These are phyloP conservation scores for Panthera tigris DNA, from an alignment of 2,113 vertebrate species.

Conservation along the genomic window DNA sequence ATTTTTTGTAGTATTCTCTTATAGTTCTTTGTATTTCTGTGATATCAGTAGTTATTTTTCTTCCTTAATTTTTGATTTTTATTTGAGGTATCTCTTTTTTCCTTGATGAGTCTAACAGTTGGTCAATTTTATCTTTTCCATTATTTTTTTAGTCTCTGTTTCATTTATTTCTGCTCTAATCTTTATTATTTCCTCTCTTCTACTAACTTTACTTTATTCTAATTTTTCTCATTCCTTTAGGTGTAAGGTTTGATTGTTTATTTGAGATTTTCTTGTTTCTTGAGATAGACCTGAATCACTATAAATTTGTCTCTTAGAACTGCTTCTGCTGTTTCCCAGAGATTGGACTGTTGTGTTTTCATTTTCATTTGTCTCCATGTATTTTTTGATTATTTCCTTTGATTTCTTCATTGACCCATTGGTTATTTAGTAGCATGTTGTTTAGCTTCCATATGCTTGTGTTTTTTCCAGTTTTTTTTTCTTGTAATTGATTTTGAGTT, in stretches of 20 bases:
- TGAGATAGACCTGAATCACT: not conserved
- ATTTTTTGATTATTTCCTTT: not conserved
- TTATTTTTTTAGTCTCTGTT: not conserved
- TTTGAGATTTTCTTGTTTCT: not conserved
- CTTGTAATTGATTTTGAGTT: not conserved
- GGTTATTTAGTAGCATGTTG: not conserved
- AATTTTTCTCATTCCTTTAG: not conserved
- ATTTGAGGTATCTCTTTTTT: not conserved
- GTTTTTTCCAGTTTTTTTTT: not conserved
- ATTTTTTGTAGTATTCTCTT: not conserved
- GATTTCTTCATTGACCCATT: not conserved
- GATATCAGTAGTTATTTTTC: not conserved
- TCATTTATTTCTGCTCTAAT: not conserved
- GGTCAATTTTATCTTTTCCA: not conserved
- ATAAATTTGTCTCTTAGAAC: not conserved
- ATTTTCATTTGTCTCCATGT: not conserved
- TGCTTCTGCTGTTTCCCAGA: not conserved
- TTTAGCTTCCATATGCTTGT: not conserved
- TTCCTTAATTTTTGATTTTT: not conserved
- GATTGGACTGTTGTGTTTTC: not conserved
- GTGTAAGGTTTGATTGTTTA: not conserved
- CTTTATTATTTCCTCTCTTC: not conserved
- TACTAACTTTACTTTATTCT: not conserved
- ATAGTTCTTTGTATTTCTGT: not conserved
- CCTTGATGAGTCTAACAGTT: not conserved